Evolutionary conservation across 2,797 vertebrate species (phyloP), one percentile per base, ranked within the genome.

Genomic region (Gymnothorax javanicus): DNA sequence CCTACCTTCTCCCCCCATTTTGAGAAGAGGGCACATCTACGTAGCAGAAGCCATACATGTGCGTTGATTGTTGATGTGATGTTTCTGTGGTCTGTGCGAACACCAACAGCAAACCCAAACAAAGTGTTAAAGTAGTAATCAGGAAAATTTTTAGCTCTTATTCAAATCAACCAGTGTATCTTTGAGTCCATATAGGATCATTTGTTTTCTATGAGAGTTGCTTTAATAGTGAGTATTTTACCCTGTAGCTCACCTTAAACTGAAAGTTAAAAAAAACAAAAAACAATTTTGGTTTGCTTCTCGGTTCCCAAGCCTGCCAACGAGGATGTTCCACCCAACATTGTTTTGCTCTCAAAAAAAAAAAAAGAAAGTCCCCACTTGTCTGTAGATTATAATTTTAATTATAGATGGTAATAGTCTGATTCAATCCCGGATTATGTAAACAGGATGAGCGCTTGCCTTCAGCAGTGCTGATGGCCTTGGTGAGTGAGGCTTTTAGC

Each of bases 381-480:
- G 23, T 79, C 75, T 79, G 75, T 79, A 50, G 75, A 79, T 79
- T 79, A 79, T 27, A 79, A 79, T 79, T 79, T 79, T 20, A 20
- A 79, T 79, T 79, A 79, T 79, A 20, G 50, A 79, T 54, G 20
- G 8, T 79, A 79, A 79, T 54, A 43, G 15, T 75, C 27, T 17
- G 33, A 75, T 25, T 15, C 50, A 54, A 54, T 79, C 75, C 33
- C 75, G 23, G 50, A 54, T 79, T 79, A 79, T 54, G 4, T 79
- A 50, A 79, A 79, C 20, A 23, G 75, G 75, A 52, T 33, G 73
- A 50, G 73, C 50, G 23, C 50, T 52, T 79, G 8, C 54, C 43
- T 79, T 79, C 23, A 50, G 17, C 75, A 4, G 50, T 6, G 17
- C 75, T 79, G 75, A 79, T 77, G 73, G 33, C 43, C 11, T 13